Evolutionary conservation across 1,140 invertebrate species (phyloP).

Genomic region (Wiebesia pumilae): DNA sequence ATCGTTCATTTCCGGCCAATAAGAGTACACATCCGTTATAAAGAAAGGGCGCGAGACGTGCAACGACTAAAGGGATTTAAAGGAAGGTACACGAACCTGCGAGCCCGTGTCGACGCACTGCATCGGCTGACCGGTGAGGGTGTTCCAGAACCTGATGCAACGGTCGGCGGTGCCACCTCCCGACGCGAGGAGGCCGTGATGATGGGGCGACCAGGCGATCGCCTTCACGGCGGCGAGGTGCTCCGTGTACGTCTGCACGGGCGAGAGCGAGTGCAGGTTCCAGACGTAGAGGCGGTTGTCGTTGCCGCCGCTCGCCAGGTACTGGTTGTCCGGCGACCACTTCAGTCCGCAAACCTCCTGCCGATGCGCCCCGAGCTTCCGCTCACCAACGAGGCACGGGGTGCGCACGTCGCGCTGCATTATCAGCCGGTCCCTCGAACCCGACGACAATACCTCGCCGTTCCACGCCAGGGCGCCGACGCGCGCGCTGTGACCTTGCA

Average conservation of each 20-base stretch:
- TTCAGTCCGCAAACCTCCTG: constrained; percentile 99
- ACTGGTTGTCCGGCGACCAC: constrained; percentile 99
- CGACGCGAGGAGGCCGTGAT: constrained; percentile 97
- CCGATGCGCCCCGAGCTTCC: constrained; percentile 91
- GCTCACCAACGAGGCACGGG: constrained; percentile 84
- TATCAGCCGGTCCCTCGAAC: constrained; percentile 95
- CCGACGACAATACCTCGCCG: constrained; percentile 96
- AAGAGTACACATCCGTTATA: too few species aligned
- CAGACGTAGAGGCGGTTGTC: constrained; percentile 99
- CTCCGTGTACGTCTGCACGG: constrained; percentile 97
- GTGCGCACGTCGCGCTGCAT: constrained; percentile 95
- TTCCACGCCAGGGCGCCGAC: constrained; percentile 98
- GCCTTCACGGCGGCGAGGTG: constrained; percentile 99
- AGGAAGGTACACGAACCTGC: constrained; percentile 72
- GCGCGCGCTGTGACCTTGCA: constrained; percentile 93
- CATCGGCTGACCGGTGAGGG: constrained; percentile 98
- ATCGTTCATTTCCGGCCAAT: too few species aligned
- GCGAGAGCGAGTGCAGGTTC: constrained; percentile 92
- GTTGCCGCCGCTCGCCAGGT: constrained; percentile 98
- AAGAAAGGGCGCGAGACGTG: not conserved
- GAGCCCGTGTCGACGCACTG: constrained; percentile 99
- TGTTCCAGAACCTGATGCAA: constrained; percentile 99
- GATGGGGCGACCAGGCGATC: constrained; percentile 99
- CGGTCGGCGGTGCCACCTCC: constrained; percentile 99
- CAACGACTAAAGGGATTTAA: not conserved